Conservation (phyloP, 2,113 vertebrate species). For the Pavo muticus region DNA sequence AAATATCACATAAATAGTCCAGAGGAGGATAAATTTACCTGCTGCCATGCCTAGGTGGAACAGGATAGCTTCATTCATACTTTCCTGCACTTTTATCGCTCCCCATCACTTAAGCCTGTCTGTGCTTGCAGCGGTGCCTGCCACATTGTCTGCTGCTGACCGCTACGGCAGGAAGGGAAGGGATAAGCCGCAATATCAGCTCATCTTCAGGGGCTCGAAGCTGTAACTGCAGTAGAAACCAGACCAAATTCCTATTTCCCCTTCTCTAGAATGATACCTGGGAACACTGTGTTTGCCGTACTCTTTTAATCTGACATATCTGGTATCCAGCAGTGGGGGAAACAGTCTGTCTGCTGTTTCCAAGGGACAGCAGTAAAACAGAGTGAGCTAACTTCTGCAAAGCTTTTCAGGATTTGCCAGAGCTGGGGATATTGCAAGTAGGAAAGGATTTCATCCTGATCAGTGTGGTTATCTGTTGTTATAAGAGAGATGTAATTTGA, state of each 20-base stretch:
- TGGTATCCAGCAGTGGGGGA: neutral
- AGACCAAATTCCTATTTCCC: neutral
- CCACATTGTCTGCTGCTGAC: conserved; percentile 39
- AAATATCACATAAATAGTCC: neutral
- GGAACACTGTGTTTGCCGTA: neutral
- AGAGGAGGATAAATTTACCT: neutral
- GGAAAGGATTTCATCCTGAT: neutral
- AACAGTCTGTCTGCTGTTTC: neutral
- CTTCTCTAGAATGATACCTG: neutral
- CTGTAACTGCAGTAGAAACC: neutral
- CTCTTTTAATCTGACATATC: neutral
- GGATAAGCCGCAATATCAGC: conserved; percentile 13
- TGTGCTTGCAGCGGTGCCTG: conserved; percentile 27
- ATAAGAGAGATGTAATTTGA: neutral
- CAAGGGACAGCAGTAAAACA: neutral
- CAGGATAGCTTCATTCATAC: neutral
- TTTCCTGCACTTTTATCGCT: neutral
- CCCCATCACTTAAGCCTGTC: neutral
- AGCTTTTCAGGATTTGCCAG: neutral
- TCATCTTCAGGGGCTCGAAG: conserved; percentile 22
- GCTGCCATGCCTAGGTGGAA: neutral
- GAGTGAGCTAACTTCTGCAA: neutral
- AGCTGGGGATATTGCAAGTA: neutral
- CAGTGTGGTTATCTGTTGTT: neutral
- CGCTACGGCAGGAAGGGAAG: neutral